Percentiles rank a stretch among this genome's conserved stretches.
These are phyloP conservation scores for Lagopus leucura DNA, from an alignment of 2,113 vertebrate species.

Conservation along the genomic window DNA sequence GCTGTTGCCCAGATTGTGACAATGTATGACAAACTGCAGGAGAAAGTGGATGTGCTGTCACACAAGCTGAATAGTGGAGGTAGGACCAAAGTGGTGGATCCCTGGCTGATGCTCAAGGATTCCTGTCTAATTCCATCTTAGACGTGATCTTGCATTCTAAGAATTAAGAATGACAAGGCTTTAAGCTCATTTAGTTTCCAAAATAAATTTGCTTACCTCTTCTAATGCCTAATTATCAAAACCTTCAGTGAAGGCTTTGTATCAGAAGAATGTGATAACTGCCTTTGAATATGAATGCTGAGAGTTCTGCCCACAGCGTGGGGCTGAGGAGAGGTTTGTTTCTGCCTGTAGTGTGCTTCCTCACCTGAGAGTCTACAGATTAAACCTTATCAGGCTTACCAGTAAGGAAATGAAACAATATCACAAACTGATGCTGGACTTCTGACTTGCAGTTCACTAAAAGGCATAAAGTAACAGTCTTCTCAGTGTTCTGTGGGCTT, in stretches of 20 bases:
- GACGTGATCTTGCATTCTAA: not conserved
- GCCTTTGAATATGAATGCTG: not conserved
- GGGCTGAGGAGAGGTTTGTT: not conserved
- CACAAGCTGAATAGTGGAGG: conserved; percentile 81
- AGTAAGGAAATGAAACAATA: not conserved
- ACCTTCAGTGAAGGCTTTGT: not conserved
- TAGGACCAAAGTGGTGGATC: conserved; percentile 15
- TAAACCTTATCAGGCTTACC: not conserved
- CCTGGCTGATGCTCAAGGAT: not conserved
- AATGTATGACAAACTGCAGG: conserved; percentile 88
- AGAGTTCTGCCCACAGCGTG: not conserved
- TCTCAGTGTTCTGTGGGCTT: not conserved
- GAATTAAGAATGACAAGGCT: not conserved
- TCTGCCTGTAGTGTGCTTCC: not conserved
- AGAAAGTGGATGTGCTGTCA: conserved; percentile 77
- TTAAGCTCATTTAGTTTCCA: not conserved
- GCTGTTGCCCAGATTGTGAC: conserved; percentile 87
- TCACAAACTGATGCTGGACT: not conserved
- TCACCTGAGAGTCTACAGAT: not conserved
- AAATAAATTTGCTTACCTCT: not conserved
- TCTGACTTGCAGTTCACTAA: not conserved
- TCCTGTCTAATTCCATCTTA: not conserved
- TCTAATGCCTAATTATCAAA: not conserved
- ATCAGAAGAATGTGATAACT: not conserved
- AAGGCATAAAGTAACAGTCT: not conserved